These are phyloP conservation scores for Daphoenositta chrysoptera DNA, from an alignment of 2,113 vertebrate genomes.

Conservation along the genomic window DNA sequence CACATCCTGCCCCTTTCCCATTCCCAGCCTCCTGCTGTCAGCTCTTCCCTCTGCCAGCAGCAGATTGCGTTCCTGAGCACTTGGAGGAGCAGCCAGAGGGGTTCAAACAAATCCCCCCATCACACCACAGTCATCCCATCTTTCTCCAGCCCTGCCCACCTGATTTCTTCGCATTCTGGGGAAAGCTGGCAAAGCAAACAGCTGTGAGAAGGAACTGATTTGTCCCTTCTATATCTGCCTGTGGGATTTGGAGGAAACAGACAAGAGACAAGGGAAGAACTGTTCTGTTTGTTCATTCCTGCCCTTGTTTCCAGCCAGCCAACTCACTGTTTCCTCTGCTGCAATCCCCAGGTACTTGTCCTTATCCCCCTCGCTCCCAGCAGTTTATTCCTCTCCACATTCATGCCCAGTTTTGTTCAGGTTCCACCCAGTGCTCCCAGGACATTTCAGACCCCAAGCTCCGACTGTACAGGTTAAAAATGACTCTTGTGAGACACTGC, in stretches of 20 bases:
- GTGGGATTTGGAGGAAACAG: background rate
- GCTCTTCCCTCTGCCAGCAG: background rate
- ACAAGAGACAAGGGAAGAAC: background rate
- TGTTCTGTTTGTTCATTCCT: background rate
- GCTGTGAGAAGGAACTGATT: background rate
- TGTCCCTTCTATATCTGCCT: background rate
- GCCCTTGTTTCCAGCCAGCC: accelerated
- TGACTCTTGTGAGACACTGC: background rate
- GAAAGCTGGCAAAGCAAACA: background rate
- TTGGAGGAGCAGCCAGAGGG: background rate
- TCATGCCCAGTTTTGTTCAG: background rate
- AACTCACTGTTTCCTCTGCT: background rate
- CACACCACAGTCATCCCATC: background rate
- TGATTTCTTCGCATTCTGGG: background rate
- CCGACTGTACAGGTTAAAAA: background rate
- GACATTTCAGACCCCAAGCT: background rate
- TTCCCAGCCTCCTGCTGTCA: background rate
- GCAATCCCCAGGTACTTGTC: accelerated
- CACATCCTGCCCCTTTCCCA: background rate
- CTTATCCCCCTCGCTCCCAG: background rate
- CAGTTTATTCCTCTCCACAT: background rate
- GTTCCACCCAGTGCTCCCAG: background rate
- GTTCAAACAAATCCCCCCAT: background rate
- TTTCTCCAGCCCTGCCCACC: background rate
- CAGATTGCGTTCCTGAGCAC: background rate